Base-by-base conservation (phyloP, 2,113 vertebrate genomes). In the Australoheros scitulus region DNA sequence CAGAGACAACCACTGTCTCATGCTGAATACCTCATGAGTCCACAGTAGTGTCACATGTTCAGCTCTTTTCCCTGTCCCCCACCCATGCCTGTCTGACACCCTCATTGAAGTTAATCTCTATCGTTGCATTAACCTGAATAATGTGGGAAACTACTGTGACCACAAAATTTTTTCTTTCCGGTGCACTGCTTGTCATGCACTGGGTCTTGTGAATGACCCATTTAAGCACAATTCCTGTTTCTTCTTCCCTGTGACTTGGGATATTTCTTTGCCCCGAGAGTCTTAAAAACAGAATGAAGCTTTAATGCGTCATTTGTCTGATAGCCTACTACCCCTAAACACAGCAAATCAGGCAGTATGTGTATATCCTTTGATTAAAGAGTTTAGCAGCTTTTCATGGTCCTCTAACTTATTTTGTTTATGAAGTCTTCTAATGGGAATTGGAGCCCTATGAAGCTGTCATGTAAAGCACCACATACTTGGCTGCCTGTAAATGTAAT, bases 201-300 rank as follows among this genome's bases (percentile, higher is more conserved):
- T 86, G 14, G 86, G 90, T 93, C 91, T 93, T 92, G 90, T 93
- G 92, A 92, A 93, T 89, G 90, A 90, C 85, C 86, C 76, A 88
- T 89, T 93, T 88, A 85, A 77, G 78, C 50, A 90, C 61, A 88
- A 79, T 90, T 92, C 80, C 81, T 76, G 56, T 91, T 86, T 87
- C 70, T 91, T 88, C 75, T 72, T 78, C 57, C 58, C 29, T 81
- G 61, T 59, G 74, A 89, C 52, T 59, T 63, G 55, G 82, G 82
- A 70, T 47, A 60, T 60, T 80, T 81, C 80, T 75, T 72, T 80
- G 22, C 82, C 89, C 89, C 85, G 7, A 80, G 77, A 92, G 84
- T 75, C 80, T 72, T 81, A 81, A 76, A 82, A 80, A 82, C 76
- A 79, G 55, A 75, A 61, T n/a, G 61, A 76, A 60, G 24, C n/a